Evolutionary conservation across 2,888 invertebrate species (phyloP).

Genomic region (Cheilosia urbana): DNA sequence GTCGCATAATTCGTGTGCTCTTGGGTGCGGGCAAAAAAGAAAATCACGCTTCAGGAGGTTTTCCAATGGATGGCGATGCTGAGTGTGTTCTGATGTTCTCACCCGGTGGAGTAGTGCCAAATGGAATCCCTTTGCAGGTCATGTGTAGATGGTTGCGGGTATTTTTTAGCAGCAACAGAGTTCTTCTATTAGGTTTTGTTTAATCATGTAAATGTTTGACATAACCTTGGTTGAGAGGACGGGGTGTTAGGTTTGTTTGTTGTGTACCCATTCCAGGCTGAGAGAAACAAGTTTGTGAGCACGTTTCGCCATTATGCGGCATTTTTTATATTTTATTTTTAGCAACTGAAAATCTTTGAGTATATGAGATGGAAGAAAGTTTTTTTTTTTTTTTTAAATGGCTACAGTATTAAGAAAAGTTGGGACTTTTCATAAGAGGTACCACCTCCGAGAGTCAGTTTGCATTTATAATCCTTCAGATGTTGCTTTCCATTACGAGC

Average conservation of each 20-base stretch:
- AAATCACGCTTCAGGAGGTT: constrained; percentile 32
- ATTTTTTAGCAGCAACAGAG: neutral
- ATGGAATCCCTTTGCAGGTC: neutral
- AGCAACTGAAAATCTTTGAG: too few species aligned
- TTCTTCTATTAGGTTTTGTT: constrained; percentile 13
- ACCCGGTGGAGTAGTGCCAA: neutral
- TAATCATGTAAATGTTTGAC: constrained; percentile 13
- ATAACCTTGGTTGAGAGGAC: neutral
- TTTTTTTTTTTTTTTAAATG: too few species aligned
- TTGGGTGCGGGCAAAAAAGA: neutral
- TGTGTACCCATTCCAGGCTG: neutral
- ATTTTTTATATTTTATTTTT: too few species aligned
- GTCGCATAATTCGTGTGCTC: constrained; percentile 39
- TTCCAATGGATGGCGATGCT: neutral
- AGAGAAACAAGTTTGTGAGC: neutral
- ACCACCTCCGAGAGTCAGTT: neutral
- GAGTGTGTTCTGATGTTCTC: constrained; percentile 19
- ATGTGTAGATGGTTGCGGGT: neutral
- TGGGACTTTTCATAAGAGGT: neutral
- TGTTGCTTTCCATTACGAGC: neutral
- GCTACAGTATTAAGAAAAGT: neutral
- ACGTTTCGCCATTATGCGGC: neutral
- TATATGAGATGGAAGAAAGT: too few species aligned
- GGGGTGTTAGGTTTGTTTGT: neutral
- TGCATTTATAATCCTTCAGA: neutral